A percentile compares a stretch with the other conserved stretches of the same genome.
phyloP scores from a whole-genome alignment of 2,113 vertebrate species.

The Spilogale gracilis region DNA sequence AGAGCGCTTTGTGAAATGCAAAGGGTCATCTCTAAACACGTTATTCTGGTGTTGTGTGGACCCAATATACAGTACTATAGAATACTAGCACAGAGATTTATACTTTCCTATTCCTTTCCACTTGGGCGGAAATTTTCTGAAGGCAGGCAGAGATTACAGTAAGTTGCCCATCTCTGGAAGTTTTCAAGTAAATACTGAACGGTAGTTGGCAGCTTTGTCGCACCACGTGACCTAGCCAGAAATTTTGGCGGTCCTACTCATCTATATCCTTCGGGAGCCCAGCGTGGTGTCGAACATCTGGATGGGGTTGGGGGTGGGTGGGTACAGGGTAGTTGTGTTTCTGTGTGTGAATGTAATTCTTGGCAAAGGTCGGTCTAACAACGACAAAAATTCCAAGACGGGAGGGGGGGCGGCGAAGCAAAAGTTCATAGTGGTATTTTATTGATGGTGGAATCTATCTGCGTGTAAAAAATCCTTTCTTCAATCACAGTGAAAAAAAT shows the following conservation, averaged over 20 bases:
- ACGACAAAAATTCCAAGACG: not conserved
- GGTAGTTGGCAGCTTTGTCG: not conserved
- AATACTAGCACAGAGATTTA: not conserved
- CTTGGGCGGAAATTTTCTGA: conserved; percentile 43
- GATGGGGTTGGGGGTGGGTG: not conserved
- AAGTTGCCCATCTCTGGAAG: conserved; percentile 10
- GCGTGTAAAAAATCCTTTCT: conserved; percentile 44
- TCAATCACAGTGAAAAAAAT: conserved; percentile 43
- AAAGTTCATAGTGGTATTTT: conserved; percentile 9
- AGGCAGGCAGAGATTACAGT: not conserved
- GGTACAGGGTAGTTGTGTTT: not conserved
- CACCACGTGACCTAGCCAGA: not conserved
- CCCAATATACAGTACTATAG: not conserved
- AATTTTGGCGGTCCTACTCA: not conserved
- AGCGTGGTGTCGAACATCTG: not conserved
- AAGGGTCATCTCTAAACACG: not conserved
- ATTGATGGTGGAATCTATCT: conserved; percentile 13
- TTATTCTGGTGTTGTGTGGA: not conserved
- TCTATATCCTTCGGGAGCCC: not conserved
- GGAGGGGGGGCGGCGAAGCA: not conserved
- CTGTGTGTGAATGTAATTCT: conserved; percentile 8
- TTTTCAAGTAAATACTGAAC: conserved; percentile 31
- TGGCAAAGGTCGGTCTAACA: not conserved
- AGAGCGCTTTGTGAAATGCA: not conserved
- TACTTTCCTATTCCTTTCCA: conserved; percentile 9